A percentile compares a stretch with the other conserved stretches of the same genome.
phyloP scores from a whole-genome alignment of 2,888 invertebrate species.

The Volucella zonaria region DNA sequence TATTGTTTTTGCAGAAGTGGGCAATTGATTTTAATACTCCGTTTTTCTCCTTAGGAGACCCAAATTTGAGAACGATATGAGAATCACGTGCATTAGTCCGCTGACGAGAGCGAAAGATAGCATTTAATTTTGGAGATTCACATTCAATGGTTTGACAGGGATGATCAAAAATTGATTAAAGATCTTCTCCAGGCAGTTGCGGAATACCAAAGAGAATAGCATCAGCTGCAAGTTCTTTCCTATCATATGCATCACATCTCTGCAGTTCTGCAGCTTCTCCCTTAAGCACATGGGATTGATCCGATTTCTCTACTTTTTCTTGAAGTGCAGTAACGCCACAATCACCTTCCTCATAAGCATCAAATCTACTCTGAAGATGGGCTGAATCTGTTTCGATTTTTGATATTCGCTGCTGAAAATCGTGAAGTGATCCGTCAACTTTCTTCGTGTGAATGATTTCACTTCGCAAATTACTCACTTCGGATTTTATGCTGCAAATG shows the following conservation, averaged over 20 bases:
- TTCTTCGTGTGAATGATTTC: neutral
- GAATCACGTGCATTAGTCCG: neutral
- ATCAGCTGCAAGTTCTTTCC: neutral
- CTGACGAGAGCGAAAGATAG: neutral
- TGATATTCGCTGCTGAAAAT: neutral
- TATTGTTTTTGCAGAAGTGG: neutral
- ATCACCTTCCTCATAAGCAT: neutral
- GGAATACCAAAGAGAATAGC: too few relatives aligned
- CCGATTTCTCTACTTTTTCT: too few relatives aligned
- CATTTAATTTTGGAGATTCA: too few relatives aligned
- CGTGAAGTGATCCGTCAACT: neutral
- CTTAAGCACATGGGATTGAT: neutral
- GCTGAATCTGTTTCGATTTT: neutral
- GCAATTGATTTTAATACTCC: neutral
- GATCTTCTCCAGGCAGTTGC: too few relatives aligned
- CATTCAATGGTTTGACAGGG: too few relatives aligned
- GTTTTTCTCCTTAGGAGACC: neutral
- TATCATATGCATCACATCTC: neutral
- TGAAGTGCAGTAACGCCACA: too few relatives aligned
- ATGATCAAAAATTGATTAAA: too few relatives aligned
- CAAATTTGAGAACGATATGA: neutral
- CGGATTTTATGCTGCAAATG: too few relatives aligned
- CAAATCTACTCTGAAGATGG: neutral
- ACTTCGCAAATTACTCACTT: slow-evolving; percentile 1
- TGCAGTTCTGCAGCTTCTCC: slow-evolving; percentile 1